Conservation (phyloP, 64 coral and sea anemone genomes). For the Trachythela sp. region DNA sequence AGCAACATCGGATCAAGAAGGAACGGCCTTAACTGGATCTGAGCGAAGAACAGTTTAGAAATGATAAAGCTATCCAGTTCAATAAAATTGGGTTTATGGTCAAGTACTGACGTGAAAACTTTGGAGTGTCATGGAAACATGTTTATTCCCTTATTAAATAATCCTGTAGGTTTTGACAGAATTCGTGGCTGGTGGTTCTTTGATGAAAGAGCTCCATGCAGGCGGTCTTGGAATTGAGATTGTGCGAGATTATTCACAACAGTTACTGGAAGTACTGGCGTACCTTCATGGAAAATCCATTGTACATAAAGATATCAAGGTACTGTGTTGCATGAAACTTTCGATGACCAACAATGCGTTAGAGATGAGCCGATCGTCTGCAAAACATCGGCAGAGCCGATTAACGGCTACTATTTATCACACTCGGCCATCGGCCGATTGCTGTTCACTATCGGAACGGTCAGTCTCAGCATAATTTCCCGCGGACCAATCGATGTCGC, state of each 20-base stretch:
- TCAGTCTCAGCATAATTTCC: no score
- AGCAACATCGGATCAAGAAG: not conserved
- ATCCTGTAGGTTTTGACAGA: conserved; percentile 67
- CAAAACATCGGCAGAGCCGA: no score
- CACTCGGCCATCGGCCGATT: no score
- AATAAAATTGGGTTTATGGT: not conserved
- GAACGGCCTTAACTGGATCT: not conserved
- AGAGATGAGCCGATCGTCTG: no score
- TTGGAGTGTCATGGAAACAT: no score
- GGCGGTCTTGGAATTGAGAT: conserved; percentile 65
- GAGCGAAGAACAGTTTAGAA: not conserved
- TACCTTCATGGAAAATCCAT: conserved; percentile 94
- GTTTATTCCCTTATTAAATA: not conserved
- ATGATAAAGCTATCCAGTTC: not conserved
- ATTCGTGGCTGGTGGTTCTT: conserved; percentile 72
- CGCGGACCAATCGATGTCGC: no score
- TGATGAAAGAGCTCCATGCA: conserved; percentile 51
- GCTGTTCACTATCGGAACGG: no score
- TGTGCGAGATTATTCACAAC: conserved; percentile 62
- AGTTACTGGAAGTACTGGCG: conserved; percentile 68
- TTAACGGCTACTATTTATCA: no score
- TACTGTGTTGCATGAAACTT: no score
- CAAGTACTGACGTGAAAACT: no score
- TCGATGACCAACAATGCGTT: no score
- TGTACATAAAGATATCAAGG: conserved; percentile 92